phyloP scores from a whole-genome alignment of 2,113 vertebrate species.

The Uropsilus gracilis region DNA sequence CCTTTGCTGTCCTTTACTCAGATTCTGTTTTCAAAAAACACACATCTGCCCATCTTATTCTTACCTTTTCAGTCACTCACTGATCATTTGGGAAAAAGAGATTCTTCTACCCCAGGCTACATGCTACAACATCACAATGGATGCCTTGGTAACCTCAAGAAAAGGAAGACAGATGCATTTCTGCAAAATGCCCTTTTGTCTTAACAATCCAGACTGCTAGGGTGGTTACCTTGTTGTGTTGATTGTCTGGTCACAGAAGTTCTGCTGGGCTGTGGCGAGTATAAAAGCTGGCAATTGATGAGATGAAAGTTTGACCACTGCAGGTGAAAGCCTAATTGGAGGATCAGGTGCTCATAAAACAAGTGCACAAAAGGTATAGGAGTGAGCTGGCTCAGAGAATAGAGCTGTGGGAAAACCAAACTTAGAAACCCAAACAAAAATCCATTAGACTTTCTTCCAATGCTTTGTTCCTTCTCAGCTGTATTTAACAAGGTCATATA shows the following conservation, averaged over 20 bases:
- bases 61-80: background rate
- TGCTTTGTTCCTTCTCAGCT: slow-evolving; percentile 50
- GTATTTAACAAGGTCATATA: slow-evolving; percentile 54
- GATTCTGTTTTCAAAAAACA: background rate
- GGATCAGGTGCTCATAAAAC: slow-evolving; percentile 67
- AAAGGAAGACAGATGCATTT: background rate
- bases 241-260: slow-evolving; percentile 41
- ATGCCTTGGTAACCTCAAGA: background rate
- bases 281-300: slow-evolving; percentile 31
- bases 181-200: slow-evolving; percentile 39
- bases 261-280: background rate
- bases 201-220: background rate
- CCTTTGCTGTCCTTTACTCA: background rate
- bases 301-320: background rate
- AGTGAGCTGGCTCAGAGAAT: slow-evolving; percentile 38
- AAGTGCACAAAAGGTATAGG: slow-evolving; percentile 38
- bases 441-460: slow-evolving; percentile 13
- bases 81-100: background rate
- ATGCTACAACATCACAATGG: background rate
- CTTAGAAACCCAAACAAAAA: slow-evolving; percentile 57
- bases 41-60: background rate
- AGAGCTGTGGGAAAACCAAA: slow-evolving; percentile 14
- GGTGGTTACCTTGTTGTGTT: background rate
- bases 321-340: slow-evolving; percentile 63
- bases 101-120: background rate